phyloP scores from a whole-genome alignment of 2,888 invertebrate species.

The Aradus depressus region DNA sequence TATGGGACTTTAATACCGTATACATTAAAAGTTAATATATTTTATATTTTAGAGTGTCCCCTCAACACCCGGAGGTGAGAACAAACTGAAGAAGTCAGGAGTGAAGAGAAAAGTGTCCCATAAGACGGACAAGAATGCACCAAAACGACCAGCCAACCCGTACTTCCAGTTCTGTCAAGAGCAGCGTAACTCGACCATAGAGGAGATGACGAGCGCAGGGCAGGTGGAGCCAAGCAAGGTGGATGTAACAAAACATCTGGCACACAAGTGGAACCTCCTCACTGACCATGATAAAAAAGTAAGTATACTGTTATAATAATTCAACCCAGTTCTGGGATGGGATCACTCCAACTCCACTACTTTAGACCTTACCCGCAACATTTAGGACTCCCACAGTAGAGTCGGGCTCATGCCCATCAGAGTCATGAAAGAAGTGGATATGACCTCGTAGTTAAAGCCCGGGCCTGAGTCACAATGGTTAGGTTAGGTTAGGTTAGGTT shows the following conservation, averaged over 20 bases:
- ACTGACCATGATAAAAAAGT: conserved; percentile 60
- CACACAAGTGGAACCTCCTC: conserved; percentile 60
- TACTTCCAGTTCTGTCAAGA: conserved; percentile 73
- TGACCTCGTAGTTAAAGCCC: too few species aligned
- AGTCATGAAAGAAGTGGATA: too few species aligned
- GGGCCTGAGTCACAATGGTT: too few species aligned
- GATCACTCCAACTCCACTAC: too few species aligned
- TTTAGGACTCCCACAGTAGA: too few species aligned
- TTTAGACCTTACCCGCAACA: not conserved
- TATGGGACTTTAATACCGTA: too few species aligned
- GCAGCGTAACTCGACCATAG: conserved; percentile 52
- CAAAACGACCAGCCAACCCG: conserved; percentile 67
- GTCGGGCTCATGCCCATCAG: too few species aligned
- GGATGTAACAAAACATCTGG: conserved; percentile 61
- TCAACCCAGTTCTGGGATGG: not conserved
- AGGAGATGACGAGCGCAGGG: conserved; percentile 49
- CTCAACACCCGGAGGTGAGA: conserved; percentile 3
- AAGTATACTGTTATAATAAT: conserved; percentile 27
- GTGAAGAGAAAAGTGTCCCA: conserved; percentile 25
- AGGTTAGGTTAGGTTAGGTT: too few species aligned
- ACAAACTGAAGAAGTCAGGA: conserved; percentile 12
- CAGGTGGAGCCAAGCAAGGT: conserved; percentile 61
- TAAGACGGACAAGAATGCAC: conserved; percentile 60
- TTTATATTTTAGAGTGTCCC: not conserved
- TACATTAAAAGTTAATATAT: too few species aligned